A percentile compares a stretch with the other conserved stretches of the same genome.
Conservation (phyloP, 1,140 invertebrate genomes). For the Zaprionus camerounensis region DNA sequence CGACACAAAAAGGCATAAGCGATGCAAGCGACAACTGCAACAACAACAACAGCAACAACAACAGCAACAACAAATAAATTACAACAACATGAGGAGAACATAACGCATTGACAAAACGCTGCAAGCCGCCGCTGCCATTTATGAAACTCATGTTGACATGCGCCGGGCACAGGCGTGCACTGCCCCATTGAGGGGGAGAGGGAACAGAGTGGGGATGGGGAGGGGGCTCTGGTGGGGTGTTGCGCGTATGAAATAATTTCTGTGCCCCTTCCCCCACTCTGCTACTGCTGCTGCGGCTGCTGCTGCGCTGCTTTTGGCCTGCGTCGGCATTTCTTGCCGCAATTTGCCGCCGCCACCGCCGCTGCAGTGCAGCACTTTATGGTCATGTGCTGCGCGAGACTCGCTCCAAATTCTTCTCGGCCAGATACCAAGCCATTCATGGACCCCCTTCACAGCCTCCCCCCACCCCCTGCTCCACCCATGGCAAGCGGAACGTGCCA, state of each 20-base stretch:
- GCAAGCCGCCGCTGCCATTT: slow-evolving; percentile 65
- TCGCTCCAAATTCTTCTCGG: slow-evolving; percentile 74
- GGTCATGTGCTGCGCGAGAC: slow-evolving; percentile 67
- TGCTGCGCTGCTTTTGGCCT: slow-evolving; percentile 58
- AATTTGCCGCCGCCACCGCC: slow-evolving; percentile 43
- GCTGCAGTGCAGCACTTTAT: slow-evolving; percentile 60
- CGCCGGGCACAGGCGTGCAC: slow-evolving; percentile 65
- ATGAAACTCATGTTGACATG: slow-evolving; percentile 82
- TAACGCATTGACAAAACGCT: slow-evolving; percentile 76
- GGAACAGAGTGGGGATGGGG: background rate
- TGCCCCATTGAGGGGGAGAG: background rate
- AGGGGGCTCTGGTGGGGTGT: slow-evolving; percentile 6
- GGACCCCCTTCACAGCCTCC: background rate
- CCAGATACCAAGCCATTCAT: slow-evolving; percentile 26
- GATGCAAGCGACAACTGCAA: slow-evolving; percentile 41
- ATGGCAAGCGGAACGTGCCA: slow-evolving; percentile 74
- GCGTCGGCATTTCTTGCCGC: slow-evolving; percentile 70
- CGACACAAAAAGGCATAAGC: slow-evolving; percentile 77
- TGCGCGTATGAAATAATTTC: slow-evolving; percentile 19
- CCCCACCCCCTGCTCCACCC: background rate
- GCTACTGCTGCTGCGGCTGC: slow-evolving; percentile 16
- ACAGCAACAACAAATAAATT: slow-evolving; percentile 22
- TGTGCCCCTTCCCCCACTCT: background rate
- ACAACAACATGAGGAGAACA: slow-evolving; percentile 57
- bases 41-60: slow-evolving; percentile 36